phyloP scores from a whole-genome alignment of 2,888 invertebrate genomes.

The Acanthosepion lycidas region DNA sequence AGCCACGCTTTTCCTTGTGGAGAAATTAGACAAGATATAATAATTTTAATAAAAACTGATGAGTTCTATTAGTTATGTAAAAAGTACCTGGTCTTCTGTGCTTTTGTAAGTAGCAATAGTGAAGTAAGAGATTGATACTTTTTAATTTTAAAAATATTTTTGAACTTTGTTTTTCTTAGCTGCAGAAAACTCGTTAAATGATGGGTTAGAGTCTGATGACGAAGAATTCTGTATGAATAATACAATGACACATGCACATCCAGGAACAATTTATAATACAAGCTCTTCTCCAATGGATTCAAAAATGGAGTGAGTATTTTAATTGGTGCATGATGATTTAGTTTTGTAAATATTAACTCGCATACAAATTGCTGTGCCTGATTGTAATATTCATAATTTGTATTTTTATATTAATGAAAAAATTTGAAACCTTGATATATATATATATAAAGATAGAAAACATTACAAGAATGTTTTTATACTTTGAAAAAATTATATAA shows the following conservation, averaged over 20 bases:
- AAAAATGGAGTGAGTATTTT: constrained; percentile 74
- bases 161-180: constrained; percentile 54
- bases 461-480: background rate
- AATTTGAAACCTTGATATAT: background rate
- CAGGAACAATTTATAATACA: constrained; percentile 49
- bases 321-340: background rate
- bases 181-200: constrained; percentile 66
- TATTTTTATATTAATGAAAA: background rate
- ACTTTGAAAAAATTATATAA: no score
- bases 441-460: no score
- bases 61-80: no score
- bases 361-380: background rate
- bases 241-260: constrained; percentile 55
- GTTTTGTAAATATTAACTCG: background rate
- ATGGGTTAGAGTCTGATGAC: constrained; percentile 73
- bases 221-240: constrained; percentile 61
- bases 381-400: background rate
- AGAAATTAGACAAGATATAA: background rate
- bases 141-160: background rate
- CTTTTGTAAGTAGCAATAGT: background rate
- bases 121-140: background rate
- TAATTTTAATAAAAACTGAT: background rate
- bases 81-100: no score
- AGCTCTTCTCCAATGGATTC: constrained; percentile 58
- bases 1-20: background rate